Evolutionary conservation across 2,797 vertebrate species (phyloP).

Genomic region (Microchirus variegatus): DNA sequence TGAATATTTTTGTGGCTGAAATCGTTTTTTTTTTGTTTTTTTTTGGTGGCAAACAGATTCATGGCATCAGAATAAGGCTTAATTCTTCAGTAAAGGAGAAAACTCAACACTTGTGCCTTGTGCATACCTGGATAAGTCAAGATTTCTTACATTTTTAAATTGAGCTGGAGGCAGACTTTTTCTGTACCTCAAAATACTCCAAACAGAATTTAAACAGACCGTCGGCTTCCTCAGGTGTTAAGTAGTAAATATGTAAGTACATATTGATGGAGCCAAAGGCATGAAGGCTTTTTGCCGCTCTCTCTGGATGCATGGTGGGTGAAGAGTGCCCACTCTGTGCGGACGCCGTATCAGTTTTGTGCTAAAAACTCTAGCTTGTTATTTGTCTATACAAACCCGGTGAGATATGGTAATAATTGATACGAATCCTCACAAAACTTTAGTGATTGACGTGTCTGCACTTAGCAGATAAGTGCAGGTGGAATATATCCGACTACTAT

Average conservation of each 20-base stretch:
- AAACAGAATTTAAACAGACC: constrained; percentile 16
- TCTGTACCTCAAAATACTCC: not conserved
- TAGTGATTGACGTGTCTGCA: constrained; percentile 24
- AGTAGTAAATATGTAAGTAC: constrained; percentile 25
- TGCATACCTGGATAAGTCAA: constrained; percentile 2
- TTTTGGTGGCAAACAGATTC: not conserved
- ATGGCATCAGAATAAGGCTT: constrained; percentile 18
- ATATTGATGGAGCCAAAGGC: constrained; percentile 19
- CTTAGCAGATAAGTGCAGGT: constrained; percentile 39
- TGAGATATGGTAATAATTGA: constrained; percentile 16
- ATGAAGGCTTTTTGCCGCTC: constrained; percentile 19
- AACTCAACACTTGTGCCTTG: not conserved
- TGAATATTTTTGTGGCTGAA: constrained; percentile 13
- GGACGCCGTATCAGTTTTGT: not conserved
- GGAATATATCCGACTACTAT: constrained; percentile 28
- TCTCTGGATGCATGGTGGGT: constrained; percentile 1
- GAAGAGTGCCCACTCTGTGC: not conserved
- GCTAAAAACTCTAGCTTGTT: constrained; percentile 30
- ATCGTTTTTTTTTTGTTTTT: not conserved
- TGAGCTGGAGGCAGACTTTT: not conserved
- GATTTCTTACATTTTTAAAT: not conserved
- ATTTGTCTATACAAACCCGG: constrained; percentile 8
- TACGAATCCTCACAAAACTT: constrained; percentile 16
- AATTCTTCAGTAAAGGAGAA: not conserved
- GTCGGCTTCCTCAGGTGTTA: constrained; percentile 15